These are phyloP conservation scores for Hirudinaria manillensis DNA, from an alignment of 2,888 invertebrate genomes.

Conservation along the genomic window DNA sequence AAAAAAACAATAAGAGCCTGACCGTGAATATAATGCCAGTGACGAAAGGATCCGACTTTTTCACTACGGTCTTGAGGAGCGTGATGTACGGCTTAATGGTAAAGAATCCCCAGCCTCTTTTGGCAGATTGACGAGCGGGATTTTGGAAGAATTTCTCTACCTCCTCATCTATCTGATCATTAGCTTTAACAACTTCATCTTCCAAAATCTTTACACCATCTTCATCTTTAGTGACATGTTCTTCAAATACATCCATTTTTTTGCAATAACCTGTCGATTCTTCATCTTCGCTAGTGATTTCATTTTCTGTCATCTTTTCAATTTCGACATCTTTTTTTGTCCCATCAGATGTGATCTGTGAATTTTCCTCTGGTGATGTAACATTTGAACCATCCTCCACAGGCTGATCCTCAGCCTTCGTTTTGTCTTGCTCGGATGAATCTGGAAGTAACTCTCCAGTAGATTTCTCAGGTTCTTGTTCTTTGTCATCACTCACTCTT, in stretches of 20 bases:
- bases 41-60: conserved; percentile 16
- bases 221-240: background rate
- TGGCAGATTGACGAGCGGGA: background rate
- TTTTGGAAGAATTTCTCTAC: too few relatives aligned
- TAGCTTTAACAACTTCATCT: background rate
- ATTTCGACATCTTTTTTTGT: too few relatives aligned
- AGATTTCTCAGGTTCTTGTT: too few relatives aligned
- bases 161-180: background rate
- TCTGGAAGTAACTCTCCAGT: too few relatives aligned
- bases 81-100: conserved; percentile 11
- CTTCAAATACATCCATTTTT: background rate
- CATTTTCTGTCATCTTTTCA: too few relatives aligned
- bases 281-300: too few relatives aligned
- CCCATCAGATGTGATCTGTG: too few relatives aligned
- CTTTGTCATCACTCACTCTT: background rate
- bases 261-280: too few relatives aligned
- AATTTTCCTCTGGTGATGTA: too few relatives aligned
- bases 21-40: conserved; percentile 3
- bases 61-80: background rate
- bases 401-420: too few relatives aligned
- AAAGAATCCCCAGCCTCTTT: background rate
- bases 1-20: background rate
- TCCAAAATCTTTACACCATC: background rate
- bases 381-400: too few relatives aligned
- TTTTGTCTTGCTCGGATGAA: too few relatives aligned